Evolutionary conservation across 2,888 invertebrate genomes (phyloP).

Genomic region (Psylliodes chrysocephalus): DNA sequence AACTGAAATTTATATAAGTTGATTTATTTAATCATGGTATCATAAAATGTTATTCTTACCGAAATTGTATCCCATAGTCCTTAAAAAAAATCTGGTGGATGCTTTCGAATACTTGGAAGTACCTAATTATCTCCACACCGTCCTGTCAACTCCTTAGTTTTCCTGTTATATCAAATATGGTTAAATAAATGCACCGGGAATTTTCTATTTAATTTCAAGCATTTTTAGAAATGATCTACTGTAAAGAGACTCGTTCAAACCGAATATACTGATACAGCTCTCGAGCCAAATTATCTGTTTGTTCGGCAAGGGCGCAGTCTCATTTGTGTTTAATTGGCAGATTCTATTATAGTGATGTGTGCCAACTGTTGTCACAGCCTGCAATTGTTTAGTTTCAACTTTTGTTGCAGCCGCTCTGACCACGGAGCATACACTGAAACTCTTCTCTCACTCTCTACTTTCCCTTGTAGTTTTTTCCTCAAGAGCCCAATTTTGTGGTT

Average conservation of each 20-base stretch:
- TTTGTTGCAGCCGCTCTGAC: slow-evolving; percentile 66
- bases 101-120: too few species aligned
- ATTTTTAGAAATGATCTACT: slow-evolving; percentile 41
- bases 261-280: slow-evolving; percentile 42
- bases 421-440: slow-evolving; percentile 59
- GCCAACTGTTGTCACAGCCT: slow-evolving; percentile 64
- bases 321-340: slow-evolving; percentile 59
- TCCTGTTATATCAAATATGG: too few species aligned
- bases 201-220: too few species aligned
- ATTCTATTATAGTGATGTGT: slow-evolving; percentile 62
- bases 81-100: too few species aligned
- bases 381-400: slow-evolving; percentile 58
- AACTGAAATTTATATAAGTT: too few species aligned
- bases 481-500: slow-evolving; percentile 41
- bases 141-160: too few species aligned
- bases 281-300: slow-evolving; percentile 31
- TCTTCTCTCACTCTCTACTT: slow-evolving; percentile 52
- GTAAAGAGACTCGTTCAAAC: slow-evolving; percentile 42
- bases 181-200: too few species aligned
- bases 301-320: slow-evolving; percentile 20
- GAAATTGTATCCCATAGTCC: too few species aligned
- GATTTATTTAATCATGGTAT: too few species aligned
- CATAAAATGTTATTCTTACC: too few species aligned
- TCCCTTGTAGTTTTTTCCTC: slow-evolving; percentile 55
- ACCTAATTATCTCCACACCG: too few species aligned